Percentiles rank a stretch among this genome's conserved stretches.
phyloP scores from a whole-genome alignment of 2,888 invertebrate genomes.

The Amphipoea lucens region DNA sequence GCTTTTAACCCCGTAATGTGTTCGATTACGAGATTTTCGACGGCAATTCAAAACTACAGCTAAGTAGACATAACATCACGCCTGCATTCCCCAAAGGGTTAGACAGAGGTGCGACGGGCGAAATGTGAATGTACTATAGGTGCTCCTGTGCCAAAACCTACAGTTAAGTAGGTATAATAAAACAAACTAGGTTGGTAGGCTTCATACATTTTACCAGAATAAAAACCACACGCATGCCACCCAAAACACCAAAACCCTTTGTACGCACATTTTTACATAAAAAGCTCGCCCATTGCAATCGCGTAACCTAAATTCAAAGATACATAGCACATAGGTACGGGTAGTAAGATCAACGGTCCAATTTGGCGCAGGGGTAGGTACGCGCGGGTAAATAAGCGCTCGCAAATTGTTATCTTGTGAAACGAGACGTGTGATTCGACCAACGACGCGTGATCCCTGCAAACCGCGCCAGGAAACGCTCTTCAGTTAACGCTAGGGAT shows the following conservation, averaged over 20 bases:
- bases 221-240: neutral
- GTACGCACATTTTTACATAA: constrained; percentile 41
- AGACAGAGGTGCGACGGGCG: neutral
- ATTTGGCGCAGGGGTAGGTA: constrained; percentile 84
- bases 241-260: constrained; percentile 17
- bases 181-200: neutral
- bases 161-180: neutral
- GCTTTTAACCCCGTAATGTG: neutral
- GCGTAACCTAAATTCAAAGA: constrained; percentile 67
- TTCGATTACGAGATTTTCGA: neutral
- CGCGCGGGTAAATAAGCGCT: constrained; percentile 87
- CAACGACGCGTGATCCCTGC: constrained; percentile 88
- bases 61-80: no score
- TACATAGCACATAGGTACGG: constrained; percentile 60
- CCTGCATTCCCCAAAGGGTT: no score
- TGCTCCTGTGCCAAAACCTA: neutral
- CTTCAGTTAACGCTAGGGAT: constrained; percentile 84
- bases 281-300: constrained; percentile 48
- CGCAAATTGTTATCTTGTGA: constrained; percentile 91
- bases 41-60: neutral
- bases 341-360: constrained; percentile 75
- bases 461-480: constrained; percentile 82
- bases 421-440: constrained; percentile 89
- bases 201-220: no score
- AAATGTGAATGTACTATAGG: neutral